Evolutionary conservation across 1,140 invertebrate species (phyloP).

Genomic region (Grapholita molesta): DNA sequence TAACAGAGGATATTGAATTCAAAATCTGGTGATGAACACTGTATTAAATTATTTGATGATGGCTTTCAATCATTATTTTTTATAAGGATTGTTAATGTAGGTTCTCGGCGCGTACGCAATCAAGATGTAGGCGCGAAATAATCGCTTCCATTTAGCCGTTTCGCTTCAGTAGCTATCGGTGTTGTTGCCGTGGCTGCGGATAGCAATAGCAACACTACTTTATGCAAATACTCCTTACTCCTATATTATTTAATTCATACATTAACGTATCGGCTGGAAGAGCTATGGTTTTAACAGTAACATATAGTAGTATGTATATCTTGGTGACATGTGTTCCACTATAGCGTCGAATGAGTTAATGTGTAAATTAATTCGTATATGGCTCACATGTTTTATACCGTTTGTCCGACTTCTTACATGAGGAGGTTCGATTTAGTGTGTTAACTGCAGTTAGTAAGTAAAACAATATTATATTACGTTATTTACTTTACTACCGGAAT

Average conservation of each 20-base stretch:
- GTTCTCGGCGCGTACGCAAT: conserved; percentile 21
- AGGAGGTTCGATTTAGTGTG: no score
- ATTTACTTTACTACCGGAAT: no score
- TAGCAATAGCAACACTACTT: conserved; percentile 18
- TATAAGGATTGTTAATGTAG: conserved; percentile 8
- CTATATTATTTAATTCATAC: background rate
- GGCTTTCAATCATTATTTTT: no score
- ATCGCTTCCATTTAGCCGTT: conserved; percentile 37
- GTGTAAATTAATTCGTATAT: no score
- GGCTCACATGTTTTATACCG: no score
- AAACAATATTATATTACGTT: no score
- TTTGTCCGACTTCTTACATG: no score
- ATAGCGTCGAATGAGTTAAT: no score
- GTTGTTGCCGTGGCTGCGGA: conserved; percentile 29
- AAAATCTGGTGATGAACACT: background rate
- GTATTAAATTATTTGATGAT: background rate
- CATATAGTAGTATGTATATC: no score
- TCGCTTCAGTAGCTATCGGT: conserved; percentile 53
- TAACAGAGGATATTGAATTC: background rate
- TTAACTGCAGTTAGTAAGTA: no score
- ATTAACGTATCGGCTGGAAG: background rate
- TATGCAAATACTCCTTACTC: conserved; percentile 6
- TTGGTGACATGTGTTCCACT: no score
- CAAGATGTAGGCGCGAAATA: conserved; percentile 34
- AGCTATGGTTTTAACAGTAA: no score